Base-by-base conservation (phyloP, 2,113 vertebrate genomes). In the Pogona vitticeps region DNA sequence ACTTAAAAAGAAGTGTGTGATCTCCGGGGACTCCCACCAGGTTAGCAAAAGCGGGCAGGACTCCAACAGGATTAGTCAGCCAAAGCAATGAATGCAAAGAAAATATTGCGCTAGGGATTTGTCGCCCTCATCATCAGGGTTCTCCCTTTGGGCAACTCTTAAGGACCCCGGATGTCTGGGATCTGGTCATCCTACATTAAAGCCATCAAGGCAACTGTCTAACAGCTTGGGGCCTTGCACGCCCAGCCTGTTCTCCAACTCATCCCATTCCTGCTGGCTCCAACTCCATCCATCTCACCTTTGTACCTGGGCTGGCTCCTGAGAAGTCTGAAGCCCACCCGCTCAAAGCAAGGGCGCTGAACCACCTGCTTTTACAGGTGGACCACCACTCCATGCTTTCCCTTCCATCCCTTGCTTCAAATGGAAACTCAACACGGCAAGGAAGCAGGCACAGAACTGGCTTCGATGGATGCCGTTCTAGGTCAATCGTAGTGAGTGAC, bases 121-220 rank as follows among this genome's bases (percentile, higher is more conserved):
- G 15, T 52, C 13, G n/a, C n/a, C n/a, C n/a, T n/a, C n/a, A n/a
- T n/a, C n/a, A 36, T 67, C 15, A 1, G 8, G 4, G 8, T 33
- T n/a, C 65, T 70, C 42, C 18, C 42, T 82, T 33, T 2, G 33
- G 18, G 38, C 63, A 68, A 42, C 18, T 52, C 40, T 18, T 67
- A 31, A 81, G n/a, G 42, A 3, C 65, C 9, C 28, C 21, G 65
- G 42, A 70, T 42, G 36, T 31, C 61, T 9, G 9, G 56, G 28
- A 46, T 36, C 23, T 18, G 36, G 15, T 13, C 6, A 28, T 7
- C 14, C 12, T 28, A 28, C 38, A 7, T 13, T 21, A 26, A 42
- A n/a, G 38, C 3, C 1, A 23, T 1, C 4, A 5, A 36, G 23
- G n/a, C 5, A 56, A 23, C 15, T 2, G 15, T 3, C 9, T 6